Conservation (phyloP, 2,888 invertebrate genomes). For the Ectemnius lituratus region DNA sequence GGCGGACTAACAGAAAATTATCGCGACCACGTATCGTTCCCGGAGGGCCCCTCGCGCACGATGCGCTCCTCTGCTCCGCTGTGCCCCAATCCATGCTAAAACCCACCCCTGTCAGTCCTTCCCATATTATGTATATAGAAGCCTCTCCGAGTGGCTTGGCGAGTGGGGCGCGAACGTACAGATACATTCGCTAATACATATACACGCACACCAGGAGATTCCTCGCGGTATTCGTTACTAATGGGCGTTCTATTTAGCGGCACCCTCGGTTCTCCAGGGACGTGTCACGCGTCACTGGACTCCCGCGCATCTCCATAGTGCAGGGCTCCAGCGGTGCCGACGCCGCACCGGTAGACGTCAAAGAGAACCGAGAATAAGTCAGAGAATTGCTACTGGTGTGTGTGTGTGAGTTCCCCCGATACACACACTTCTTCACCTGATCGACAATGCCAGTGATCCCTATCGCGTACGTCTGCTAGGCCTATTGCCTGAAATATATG, state of each 20-base stretch:
- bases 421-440: not conserved
- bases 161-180: too few relatives aligned
- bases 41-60: slow-evolving; percentile 41
- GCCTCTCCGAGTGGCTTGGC: not conserved
- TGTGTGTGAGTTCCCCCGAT: slow-evolving; percentile 4
- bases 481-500: not conserved
- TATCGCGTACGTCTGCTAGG: not conserved
- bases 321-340: slow-evolving; percentile 31
- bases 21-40: slow-evolving; percentile 63
- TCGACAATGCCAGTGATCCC: too few relatives aligned
- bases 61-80: not conserved
- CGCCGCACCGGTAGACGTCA: slow-evolving; percentile 53
- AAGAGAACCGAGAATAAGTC: slow-evolving; percentile 58
- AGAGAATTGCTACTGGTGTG: slow-evolving; percentile 18
- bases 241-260: slow-evolving; percentile 74
- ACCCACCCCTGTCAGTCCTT: slow-evolving; percentile 33
- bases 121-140: slow-evolving; percentile 55
- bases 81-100: not conserved
- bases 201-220: slow-evolving; percentile 51
- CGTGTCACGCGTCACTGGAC: slow-evolving; percentile 68
- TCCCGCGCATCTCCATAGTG: slow-evolving; percentile 48
- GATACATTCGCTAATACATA: too few relatives aligned
- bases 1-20: slow-evolving; percentile 62
- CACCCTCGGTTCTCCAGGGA: slow-evolving; percentile 68
- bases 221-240: slow-evolving; percentile 73